Percentiles rank a stretch among this genome's conserved stretches.
Evolutionary conservation across 2,888 invertebrate species (phyloP).

Genomic region (Machimus rusticus): DNA sequence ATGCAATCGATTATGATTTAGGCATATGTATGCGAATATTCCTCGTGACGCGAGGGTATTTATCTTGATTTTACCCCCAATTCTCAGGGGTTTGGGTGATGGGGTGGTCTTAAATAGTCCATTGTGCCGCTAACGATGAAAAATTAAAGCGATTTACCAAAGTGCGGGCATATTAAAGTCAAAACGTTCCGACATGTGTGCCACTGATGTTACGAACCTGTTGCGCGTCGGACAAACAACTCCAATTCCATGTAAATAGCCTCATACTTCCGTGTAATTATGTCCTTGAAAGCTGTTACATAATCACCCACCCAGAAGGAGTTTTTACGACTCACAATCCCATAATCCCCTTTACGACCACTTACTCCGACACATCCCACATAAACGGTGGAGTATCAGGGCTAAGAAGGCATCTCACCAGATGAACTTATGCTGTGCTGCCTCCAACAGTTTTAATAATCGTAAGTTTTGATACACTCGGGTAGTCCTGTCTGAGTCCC

Average conservation of each 20-base stretch:
- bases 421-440: not conserved
- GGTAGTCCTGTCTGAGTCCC: not conserved
- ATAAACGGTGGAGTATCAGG: not conserved
- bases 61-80: not conserved
- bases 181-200: not conserved
- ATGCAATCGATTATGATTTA: slow-evolving; percentile 28
- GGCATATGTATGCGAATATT: not conserved
- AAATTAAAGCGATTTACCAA: slow-evolving; percentile 4
- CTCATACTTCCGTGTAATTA: not conserved
- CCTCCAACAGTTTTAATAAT: slow-evolving; percentile 28
- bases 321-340: not conserved
- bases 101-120: too few species aligned
- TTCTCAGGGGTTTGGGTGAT: too few species aligned
- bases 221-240: not conserved
- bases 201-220: not conserved
- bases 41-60: not conserved
- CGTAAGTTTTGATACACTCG: slow-evolving; percentile 34
- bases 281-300: slow-evolving; percentile 6
- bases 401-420: not conserved
- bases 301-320: not conserved
- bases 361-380: slow-evolving; percentile 4
- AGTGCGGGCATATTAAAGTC: not conserved
- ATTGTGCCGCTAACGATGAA: not conserved
- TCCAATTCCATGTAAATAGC: not conserved
- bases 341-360: slow-evolving; percentile 1